phyloP scores from a whole-genome alignment of 2,113 vertebrate genomes.

The Todiramphus chloris region DNA sequence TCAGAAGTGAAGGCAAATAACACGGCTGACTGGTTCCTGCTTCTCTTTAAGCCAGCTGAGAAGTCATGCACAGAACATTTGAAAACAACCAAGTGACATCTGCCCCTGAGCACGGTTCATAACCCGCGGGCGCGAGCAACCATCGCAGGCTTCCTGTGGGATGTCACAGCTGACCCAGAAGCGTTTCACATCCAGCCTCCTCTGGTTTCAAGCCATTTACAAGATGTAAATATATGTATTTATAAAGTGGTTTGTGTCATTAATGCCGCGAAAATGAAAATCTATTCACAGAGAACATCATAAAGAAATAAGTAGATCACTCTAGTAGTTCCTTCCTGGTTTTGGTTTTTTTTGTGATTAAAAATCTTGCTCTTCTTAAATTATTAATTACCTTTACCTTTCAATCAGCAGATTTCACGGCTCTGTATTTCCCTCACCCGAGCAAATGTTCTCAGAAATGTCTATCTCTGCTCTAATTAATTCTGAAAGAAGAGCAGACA shows the following conservation, averaged over 20 bases:
- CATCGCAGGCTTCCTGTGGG: background rate
- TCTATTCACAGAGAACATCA: background rate
- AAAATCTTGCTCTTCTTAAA: background rate
- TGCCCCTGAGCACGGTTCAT: background rate
- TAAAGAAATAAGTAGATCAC: background rate
- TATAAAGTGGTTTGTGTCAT: background rate
- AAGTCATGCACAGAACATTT: background rate
- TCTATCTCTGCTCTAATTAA: constrained; percentile 8
- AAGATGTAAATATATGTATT: background rate
- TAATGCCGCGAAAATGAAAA: background rate
- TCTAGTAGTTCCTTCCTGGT: background rate
- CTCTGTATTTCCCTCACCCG: background rate
- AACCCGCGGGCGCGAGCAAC: background rate
- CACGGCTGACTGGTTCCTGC: background rate
- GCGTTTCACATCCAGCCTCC: background rate
- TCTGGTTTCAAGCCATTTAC: background rate
- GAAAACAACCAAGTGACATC: constrained; percentile 6
- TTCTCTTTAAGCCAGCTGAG: background rate
- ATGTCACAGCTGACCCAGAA: background rate
- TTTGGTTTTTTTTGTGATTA: background rate
- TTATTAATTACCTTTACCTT: background rate
- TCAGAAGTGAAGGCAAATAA: constrained; percentile 29
- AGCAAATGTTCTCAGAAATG: background rate
- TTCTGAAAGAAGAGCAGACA: constrained; percentile 43
- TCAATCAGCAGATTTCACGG: background rate